These are phyloP conservation scores for Trissoscelio sp. DNA, from an alignment of 2,888 invertebrate genomes.

Conservation along the genomic window DNA sequence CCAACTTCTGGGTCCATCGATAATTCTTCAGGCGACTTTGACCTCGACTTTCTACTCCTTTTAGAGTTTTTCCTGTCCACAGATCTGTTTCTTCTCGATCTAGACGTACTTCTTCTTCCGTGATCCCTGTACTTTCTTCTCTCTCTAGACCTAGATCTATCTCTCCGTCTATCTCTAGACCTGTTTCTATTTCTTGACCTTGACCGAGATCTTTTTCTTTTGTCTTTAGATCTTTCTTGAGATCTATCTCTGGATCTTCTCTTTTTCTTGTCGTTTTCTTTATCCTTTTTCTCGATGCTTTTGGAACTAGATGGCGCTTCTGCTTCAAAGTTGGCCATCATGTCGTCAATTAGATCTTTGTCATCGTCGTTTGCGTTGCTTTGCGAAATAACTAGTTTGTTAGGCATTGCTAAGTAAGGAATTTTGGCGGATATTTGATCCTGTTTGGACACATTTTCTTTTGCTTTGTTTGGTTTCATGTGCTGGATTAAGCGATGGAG, in stretches of 20 bases:
- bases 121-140: constrained; percentile 33
- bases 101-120: constrained; percentile 61
- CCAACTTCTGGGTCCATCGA: constrained; percentile 91
- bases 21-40: constrained; percentile 85
- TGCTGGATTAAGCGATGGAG: constrained; percentile 97
- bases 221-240: constrained; percentile 77
- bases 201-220: constrained; percentile 38
- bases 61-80: constrained; percentile 73
- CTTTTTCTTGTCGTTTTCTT: constrained; percentile 67
- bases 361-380: constrained; percentile 70
- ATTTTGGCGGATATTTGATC: constrained; percentile 89
- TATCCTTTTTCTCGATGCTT: constrained; percentile 9
- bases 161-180: constrained; percentile 64
- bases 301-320: constrained; percentile 86
- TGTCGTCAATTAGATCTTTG: constrained; percentile 88
- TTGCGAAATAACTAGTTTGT: constrained; percentile 85
- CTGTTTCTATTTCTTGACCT: not conserved
- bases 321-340: constrained; percentile 94
- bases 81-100: constrained; percentile 56
- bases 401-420: constrained; percentile 92
- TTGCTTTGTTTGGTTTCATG: constrained; percentile 89
- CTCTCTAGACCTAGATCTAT: constrained; percentile 71
- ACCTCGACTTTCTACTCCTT: constrained; percentile 77
- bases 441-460: constrained; percentile 77
- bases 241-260: constrained; percentile 74